Conservation (phyloP, 2,888 invertebrate species). For the Amaurobius ferox region DNA sequence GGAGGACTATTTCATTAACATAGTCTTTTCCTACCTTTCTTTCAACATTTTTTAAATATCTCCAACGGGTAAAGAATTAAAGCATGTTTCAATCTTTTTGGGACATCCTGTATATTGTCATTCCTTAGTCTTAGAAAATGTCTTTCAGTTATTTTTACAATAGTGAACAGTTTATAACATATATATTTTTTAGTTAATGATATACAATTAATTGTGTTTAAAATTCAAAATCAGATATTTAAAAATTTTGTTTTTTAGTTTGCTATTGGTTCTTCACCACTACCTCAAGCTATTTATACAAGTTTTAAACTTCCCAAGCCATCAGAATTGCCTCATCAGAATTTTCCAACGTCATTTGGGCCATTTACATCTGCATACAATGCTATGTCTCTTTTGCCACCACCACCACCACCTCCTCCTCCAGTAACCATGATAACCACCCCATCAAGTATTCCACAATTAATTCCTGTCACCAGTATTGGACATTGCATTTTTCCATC, state of each 20-base stretch:
- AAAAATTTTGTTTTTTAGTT: conserved; percentile 65
- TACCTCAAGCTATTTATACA: conserved; percentile 93
- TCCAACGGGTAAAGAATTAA: too few species aligned
- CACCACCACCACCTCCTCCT: conserved; percentile 62
- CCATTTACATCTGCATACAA: conserved; percentile 68
- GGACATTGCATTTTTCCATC: conserved; percentile 61
- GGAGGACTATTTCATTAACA: too few species aligned
- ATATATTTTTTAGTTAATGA: too few species aligned
- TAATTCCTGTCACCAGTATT: conserved; percentile 62
- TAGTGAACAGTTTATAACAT: too few species aligned
- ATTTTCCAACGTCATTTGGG: conserved; percentile 58
- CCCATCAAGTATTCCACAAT: conserved; percentile 57
- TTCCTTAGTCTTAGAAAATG: too few species aligned
- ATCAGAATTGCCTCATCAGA: conserved; percentile 64
- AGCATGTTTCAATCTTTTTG: too few species aligned
- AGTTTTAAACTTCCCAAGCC: conserved; percentile 93
- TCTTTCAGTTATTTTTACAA: too few species aligned
- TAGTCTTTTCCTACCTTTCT: too few species aligned
- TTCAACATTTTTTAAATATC: too few species aligned
- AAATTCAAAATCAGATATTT: not conserved
- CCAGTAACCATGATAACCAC: conserved; percentile 65
- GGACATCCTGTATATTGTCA: too few species aligned
- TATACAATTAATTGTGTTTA: too few species aligned
- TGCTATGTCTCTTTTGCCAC: conserved; percentile 57
- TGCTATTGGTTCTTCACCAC: conserved; percentile 77